These are phyloP conservation scores for Atethmia centrago DNA, from an alignment of 2,888 invertebrate genomes.

Conservation along the genomic window DNA sequence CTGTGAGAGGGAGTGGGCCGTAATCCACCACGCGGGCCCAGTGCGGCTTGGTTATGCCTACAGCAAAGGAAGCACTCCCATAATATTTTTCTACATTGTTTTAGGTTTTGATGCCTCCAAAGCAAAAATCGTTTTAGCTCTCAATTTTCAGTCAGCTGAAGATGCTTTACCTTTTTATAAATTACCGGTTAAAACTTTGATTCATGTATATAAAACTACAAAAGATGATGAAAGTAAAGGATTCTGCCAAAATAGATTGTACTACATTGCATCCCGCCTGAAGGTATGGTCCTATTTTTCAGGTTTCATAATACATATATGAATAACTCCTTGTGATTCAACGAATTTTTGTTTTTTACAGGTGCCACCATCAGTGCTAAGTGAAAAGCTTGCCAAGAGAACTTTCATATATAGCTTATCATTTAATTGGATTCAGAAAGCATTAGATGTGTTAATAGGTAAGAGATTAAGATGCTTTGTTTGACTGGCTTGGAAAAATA, in stretches of 20 bases:
- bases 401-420: conserved; percentile 90
- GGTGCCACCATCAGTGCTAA: conserved; percentile 84
- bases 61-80: neutral
- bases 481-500: neutral
- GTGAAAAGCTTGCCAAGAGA: conserved; percentile 87
- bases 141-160: conserved; percentile 85
- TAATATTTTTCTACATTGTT: conserved; percentile 45
- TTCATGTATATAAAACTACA: conserved; percentile 78
- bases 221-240: conserved; percentile 82
- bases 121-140: conserved; percentile 78
- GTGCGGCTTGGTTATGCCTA: neutral
- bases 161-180: conserved; percentile 89
- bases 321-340: neutral
- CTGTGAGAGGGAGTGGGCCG: too few species aligned
- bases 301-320: neutral
- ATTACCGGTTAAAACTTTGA: conserved; percentile 80
- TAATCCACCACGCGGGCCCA: too few species aligned
- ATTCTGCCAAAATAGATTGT: conserved; percentile 89
- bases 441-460: conserved; percentile 88
- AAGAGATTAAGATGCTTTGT: conserved; percentile 51
- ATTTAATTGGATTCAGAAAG: conserved; percentile 88
- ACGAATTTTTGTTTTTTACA: conserved; percentile 67
- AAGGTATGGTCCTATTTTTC: conserved; percentile 72
- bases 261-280: conserved; percentile 88
- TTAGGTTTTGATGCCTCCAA: conserved; percentile 76